Percentiles rank a stretch among this genome's conserved stretches.
Evolutionary conservation across 2,113 vertebrate genomes (phyloP).

Genomic region (Seriola aureovittata): DNA sequence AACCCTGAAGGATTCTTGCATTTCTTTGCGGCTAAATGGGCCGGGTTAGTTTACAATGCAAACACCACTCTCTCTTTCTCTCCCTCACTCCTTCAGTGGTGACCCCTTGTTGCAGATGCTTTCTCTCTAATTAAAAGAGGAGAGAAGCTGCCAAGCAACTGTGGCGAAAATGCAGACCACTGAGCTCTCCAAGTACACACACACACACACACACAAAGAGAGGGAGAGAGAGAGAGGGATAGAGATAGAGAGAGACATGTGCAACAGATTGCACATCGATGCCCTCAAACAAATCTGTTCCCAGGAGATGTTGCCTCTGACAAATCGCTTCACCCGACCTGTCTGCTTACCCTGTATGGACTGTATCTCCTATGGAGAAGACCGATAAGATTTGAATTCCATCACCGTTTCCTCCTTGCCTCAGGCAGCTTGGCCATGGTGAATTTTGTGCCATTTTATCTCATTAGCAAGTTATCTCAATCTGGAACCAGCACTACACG

Average conservation of each 20-base stretch:
- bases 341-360: conserved; percentile 57
- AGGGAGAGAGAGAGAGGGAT: no score
- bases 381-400: conserved; percentile 73
- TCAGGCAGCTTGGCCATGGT: conserved; percentile 48
- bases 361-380: conserved; percentile 60
- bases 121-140: conserved; percentile 80
- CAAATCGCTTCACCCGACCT: conserved; percentile 66
- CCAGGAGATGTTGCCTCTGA: conserved; percentile 62
- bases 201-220: conserved; percentile 3
- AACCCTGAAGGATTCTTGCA: conserved; percentile 34
- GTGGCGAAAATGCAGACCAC: conserved; percentile 65
- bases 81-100: conserved; percentile 43
- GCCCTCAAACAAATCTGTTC: conserved; percentile 67
- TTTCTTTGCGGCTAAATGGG: conserved; percentile 25
- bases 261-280: conserved; percentile 58
- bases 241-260: not conserved
- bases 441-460: conserved; percentile 60
- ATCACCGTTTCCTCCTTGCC: conserved; percentile 55
- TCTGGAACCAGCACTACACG: conserved; percentile 21
- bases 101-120: conserved; percentile 74
- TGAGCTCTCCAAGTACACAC: conserved; percentile 31
- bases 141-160: conserved; percentile 75
- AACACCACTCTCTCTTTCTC: conserved; percentile 28
- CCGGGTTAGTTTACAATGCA: conserved; percentile 51
- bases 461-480: conserved; percentile 47